Conservation (phyloP, 2,888 invertebrate genomes). For the Drosophila paranaensis region DNA sequence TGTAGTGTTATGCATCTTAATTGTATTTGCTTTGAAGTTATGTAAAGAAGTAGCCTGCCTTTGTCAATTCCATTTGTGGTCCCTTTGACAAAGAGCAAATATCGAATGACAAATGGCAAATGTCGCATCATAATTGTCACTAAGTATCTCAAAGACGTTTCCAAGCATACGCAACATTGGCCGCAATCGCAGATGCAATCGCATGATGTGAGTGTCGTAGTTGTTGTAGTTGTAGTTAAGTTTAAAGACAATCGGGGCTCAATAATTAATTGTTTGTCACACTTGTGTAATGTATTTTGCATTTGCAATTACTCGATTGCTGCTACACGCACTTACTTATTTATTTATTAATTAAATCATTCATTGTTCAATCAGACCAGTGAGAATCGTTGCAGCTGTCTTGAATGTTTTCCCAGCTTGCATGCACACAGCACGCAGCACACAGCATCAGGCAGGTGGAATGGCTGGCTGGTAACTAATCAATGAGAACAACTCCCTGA, state of each 20-base stretch:
- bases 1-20: slow-evolving; percentile 10
- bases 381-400: slow-evolving; percentile 66
- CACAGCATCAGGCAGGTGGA: slow-evolving; percentile 12
- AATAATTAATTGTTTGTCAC: slow-evolving; percentile 64
- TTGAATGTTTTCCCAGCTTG: slow-evolving; percentile 18
- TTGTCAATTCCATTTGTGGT: slow-evolving; percentile 34
- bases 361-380: slow-evolving; percentile 71
- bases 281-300: slow-evolving; percentile 60
- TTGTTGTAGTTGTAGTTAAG: slow-evolving; percentile 2
- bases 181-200: slow-evolving; percentile 14
- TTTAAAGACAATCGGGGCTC: slow-evolving; percentile 33
- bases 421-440: slow-evolving; percentile 6
- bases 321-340: slow-evolving; percentile 50
- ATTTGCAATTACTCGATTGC: slow-evolving; percentile 53
- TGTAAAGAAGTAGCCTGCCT: neutral
- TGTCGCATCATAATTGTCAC: slow-evolving; percentile 25
- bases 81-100: slow-evolving; percentile 32
- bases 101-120: slow-evolving; percentile 34
- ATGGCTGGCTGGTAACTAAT: slow-evolving; percentile 34
- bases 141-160: slow-evolving; percentile 42
- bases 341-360: slow-evolving; percentile 81
- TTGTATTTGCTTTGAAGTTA: slow-evolving; percentile 1
- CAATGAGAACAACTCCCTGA: slow-evolving; percentile 51
- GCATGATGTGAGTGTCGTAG: slow-evolving; percentile 12
- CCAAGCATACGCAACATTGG: slow-evolving; percentile 50